Conservation (phyloP, 2,888 invertebrate species). For the Muschampia plurimacula region DNA sequence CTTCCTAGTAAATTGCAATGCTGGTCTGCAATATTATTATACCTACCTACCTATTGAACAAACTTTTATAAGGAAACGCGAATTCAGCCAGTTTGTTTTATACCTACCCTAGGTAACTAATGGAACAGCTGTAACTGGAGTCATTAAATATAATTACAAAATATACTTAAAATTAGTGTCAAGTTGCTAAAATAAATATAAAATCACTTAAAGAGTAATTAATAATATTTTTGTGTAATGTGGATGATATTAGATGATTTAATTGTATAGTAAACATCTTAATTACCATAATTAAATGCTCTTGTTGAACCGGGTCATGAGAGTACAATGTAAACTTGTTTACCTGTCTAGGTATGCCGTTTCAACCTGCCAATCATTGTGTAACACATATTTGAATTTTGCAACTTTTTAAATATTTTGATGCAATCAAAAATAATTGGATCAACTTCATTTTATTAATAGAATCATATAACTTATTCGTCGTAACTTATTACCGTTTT, state of each 20-base stretch:
- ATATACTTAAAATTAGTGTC: not conserved
- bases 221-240: not conserved
- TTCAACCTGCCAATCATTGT: conserved; percentile 25
- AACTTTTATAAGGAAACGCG: no score
- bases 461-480: not conserved
- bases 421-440: conserved; percentile 27
- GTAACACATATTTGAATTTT: conserved; percentile 32
- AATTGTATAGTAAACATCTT: conserved; percentile 6
- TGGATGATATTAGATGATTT: conserved; percentile 6
- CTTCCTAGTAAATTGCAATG: no score
- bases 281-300: conserved; percentile 8
- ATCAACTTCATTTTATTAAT: conserved; percentile 22
- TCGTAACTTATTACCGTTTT: not conserved
- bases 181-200: not conserved
- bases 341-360: conserved; percentile 2
- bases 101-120: no score
- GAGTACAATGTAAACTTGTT: conserved; percentile 22
- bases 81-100: no score
- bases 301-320: conserved; percentile 29
- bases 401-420: conserved; percentile 30
- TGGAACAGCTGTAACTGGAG: no score
- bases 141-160: no score
- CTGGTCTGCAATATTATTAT: no score
- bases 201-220: conserved; percentile 1
- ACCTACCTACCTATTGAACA: no score